Evolutionary conservation across 2,888 invertebrate genomes (phyloP).

Genomic region (Metacarcinus magister): DNA sequence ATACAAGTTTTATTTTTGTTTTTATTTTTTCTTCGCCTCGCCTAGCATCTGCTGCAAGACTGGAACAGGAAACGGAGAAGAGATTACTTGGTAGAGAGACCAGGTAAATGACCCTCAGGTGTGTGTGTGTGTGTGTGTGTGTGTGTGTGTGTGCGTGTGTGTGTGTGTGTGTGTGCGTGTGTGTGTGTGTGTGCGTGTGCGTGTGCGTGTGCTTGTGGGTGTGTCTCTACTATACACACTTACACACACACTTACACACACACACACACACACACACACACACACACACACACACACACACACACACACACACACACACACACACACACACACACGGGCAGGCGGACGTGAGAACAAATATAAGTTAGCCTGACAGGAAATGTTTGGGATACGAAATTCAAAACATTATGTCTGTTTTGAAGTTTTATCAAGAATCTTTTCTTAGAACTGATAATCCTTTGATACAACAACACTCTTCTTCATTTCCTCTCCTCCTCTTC

Average conservation of each 20-base stretch:
- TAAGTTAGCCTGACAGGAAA: not conserved
- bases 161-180: not conserved
- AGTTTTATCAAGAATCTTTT: not conserved
- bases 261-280: not conserved
- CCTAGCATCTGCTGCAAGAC: not conserved
- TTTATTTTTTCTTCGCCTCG: not conserved
- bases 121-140: not conserved
- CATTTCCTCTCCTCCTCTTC: not conserved
- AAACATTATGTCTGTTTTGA: not conserved
- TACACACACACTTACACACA: not conserved
- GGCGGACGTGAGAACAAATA: not conserved
- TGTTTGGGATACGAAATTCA: not conserved
- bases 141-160: not conserved
- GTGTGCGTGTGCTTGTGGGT: not conserved
- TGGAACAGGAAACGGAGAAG: not conserved
- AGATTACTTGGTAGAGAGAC: not conserved
- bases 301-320: too few relatives aligned
- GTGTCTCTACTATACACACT: not conserved
- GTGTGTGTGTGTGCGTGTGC: not conserved
- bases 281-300: too few relatives aligned
- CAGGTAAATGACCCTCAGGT: not conserved
- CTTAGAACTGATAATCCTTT: not conserved
- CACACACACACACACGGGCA: not conserved
- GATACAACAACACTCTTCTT: not conserved
- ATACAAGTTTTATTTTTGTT: not conserved